Conservation (phyloP, 2,888 invertebrate species). For the Malthinus seriepunctatus region DNA sequence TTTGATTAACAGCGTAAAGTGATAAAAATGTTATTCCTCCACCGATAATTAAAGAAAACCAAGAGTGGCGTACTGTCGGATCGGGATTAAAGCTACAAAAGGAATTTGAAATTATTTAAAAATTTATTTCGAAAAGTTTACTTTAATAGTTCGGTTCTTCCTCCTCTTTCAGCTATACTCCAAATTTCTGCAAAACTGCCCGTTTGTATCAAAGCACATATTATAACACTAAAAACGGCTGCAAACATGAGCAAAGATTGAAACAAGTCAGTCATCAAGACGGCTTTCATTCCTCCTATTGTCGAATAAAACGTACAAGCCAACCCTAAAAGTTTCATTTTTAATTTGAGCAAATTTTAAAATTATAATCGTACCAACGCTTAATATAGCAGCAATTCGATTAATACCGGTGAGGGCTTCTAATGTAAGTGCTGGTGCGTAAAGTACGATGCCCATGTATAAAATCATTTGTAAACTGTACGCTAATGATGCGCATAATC, state of each 20-base stretch:
- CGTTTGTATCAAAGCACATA: slow-evolving; percentile 69
- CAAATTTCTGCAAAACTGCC: slow-evolving; percentile 75
- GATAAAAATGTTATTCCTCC: slow-evolving; percentile 80
- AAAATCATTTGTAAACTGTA: slow-evolving; percentile 89
- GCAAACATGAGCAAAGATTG: slow-evolving; percentile 85
- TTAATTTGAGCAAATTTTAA: slow-evolving; percentile 1
- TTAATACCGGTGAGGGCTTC: slow-evolving; percentile 83
- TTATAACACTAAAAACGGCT: slow-evolving; percentile 78
- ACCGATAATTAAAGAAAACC: slow-evolving; percentile 82
- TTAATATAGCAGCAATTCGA: slow-evolving; percentile 71
- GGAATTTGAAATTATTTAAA: background rate
- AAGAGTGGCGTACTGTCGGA: slow-evolving; percentile 81
- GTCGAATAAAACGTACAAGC: slow-evolving; percentile 88
- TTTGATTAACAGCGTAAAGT: slow-evolving; percentile 86
- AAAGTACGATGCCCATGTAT: slow-evolving; percentile 90
- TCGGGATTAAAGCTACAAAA: slow-evolving; percentile 70
- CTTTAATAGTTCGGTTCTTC: slow-evolving; percentile 72
- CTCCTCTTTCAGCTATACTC: slow-evolving; percentile 68
- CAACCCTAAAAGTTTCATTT: slow-evolving; percentile 57
- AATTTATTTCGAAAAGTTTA: slow-evolving; percentile 44
- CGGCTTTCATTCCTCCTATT: slow-evolving; percentile 90
- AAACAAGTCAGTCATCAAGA: slow-evolving; percentile 83
- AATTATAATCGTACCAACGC: slow-evolving; percentile 59
- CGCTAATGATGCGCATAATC: slow-evolving; percentile 78
- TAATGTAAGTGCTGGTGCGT: slow-evolving; percentile 89